These are phyloP conservation scores for rat (Rattus norvegicus) DNA, from an alignment of 2,113 vertebrate species.

Conservation along the genomic window DNA sequence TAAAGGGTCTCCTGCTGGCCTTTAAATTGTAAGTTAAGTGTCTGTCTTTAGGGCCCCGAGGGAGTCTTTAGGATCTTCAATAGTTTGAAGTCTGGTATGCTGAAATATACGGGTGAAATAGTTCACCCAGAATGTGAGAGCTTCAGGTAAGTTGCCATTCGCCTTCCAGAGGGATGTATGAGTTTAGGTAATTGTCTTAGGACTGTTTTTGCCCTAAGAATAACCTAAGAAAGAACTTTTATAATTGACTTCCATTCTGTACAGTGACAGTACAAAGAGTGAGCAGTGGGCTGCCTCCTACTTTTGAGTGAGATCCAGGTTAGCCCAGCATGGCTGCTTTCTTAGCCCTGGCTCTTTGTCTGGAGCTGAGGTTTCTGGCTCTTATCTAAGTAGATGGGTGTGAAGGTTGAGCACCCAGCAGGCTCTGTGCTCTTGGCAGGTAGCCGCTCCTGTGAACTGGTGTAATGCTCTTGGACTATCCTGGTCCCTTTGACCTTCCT, in stretches of 20 bases:
- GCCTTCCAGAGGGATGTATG: not conserved
- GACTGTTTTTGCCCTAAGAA: constrained; percentile 5
- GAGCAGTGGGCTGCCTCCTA: not conserved
- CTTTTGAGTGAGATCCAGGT: not conserved
- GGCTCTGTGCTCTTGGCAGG: accelerated
- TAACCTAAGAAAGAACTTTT: not conserved
- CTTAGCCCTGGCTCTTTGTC: accelerated
- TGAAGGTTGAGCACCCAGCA: accelerated
- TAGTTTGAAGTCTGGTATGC: not conserved
- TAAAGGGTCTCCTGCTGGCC: not conserved
- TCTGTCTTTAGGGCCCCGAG: not conserved
- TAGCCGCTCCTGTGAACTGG: not conserved
- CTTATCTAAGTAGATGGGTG: not conserved
- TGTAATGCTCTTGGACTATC: not conserved
- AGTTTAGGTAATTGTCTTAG: not conserved
- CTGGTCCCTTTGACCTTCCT: not conserved
- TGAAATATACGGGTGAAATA: not conserved
- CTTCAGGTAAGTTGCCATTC: not conserved
- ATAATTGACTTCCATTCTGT: not conserved
- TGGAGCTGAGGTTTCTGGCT: not conserved
- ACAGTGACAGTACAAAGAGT: not conserved
- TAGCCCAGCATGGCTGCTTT: accelerated
- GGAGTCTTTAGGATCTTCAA: not conserved
- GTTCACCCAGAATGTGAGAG: not conserved
- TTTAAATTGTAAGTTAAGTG: not conserved